Evolutionary conservation across 1,140 invertebrate species (phyloP), one percentile per base, ranked within the genome.

Genomic region (Leucophenga varia): DNA sequence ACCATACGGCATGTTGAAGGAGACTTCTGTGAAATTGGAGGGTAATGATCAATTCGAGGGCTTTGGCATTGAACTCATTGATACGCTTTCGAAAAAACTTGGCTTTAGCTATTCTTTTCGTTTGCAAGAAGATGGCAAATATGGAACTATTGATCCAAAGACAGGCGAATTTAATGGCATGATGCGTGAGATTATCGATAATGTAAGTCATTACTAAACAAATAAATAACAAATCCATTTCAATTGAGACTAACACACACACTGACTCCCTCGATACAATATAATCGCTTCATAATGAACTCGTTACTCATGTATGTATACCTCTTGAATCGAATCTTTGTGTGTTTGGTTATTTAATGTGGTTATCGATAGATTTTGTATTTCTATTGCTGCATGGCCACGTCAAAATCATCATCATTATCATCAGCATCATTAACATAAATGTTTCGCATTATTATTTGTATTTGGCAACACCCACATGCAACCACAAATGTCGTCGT

Each of bases 81-180:
- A 89, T 25, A 83, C 86, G 69, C 77, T 93, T 3, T 82, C 88
- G 12, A 77, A 82, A 57, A 80, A 86, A 58, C 76, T 93, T 2
- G 84, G 87, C n/a, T 96, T 96, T 75, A 94, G 90, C 67, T 97
- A 93, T 63, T 89, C 86, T 0, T 87, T 94, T 58, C 79, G 83
- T 28, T 77, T 89, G 20, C 89, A 93, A 67, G 77, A 79, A 25
- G 89, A 91, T 71, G 83, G 83, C 37, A 79, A 79, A 28, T 92
- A 93, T 74, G 93, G 93, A 8, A 79, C 77, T 8, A 75, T 78
- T 2, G 80, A 89, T 63, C 69, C 77, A 14, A 75, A 74, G 21
- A 86, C 82, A 0, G 79, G 80, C 5, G 78, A 87, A 64, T 97
- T 93, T 92, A 87, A 86, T 63, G 94, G 93, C 56, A 93, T 97